Evolutionary conservation across 2,888 invertebrate species (phyloP), one percentile per base, ranked within the genome.

Genomic region (Papilio elwesi): DNA sequence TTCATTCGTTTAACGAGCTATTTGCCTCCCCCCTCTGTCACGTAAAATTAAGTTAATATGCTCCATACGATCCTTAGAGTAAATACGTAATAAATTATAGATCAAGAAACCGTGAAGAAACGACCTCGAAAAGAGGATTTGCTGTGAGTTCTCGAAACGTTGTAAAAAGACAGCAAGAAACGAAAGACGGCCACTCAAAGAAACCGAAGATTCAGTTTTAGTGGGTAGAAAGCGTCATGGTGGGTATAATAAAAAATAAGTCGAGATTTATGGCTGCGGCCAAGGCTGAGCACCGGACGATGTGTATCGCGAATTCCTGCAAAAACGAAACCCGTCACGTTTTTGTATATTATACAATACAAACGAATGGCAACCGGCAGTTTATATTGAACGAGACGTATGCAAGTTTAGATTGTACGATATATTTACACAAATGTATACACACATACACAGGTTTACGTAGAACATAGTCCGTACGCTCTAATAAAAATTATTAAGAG

Each of bases 121-220:
- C 38, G 15, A 47, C 16, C 2, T 48, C 26, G 38, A 36, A 64
- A 11, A 38, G 62, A 36, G 68, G 67, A 11, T 72, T 72, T 48
- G 6, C 16, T 63, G 52, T 68, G 76, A 74, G 68, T 67, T 74
- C 64, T 49, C 13, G 16, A 66, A 75, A 74, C 68, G 64, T 55
- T 47, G 71, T 76, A 63, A 64, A 49, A 38, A 59, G 15, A n/a
- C 55, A 59, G 68, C 74, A 71, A 75, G 73, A 67, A 76, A 83
- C 82, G 83, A 83, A 85, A 80, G 82, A 76, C 80, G 70, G 82
- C 83, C 83, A 85, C 83, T 86, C 83, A 84, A 80, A 78, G 80
- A 78, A 82, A 82, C 84, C 81, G 74, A 82, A 81, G 81, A 85
- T 85, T 84, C 82, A 79, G 80, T 83, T 84, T 83, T 82, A 81